Base-by-base conservation (phyloP, 2,888 invertebrate genomes). In the Cerastis leucographa region DNA sequence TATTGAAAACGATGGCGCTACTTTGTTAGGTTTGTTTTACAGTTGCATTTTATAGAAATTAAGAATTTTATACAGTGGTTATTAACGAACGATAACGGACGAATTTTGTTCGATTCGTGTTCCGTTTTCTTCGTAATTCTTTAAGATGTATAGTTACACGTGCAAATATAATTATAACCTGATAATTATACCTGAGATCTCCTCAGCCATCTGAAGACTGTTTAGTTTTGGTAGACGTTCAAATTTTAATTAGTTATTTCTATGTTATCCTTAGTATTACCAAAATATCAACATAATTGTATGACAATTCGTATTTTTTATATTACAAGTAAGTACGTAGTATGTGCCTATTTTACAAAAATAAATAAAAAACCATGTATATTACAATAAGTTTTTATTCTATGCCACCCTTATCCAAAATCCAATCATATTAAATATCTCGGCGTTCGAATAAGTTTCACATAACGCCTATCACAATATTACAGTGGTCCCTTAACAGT, bases 401-500 rank as follows among this genome's bases (percentile, higher is more conserved):
- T 80, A 87, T 85, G 87, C 90, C 89, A 91, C 89, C 93, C 86
- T 89, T 89, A 89, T 89, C 89, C 88, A 86, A 51, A 78, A 77
- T 69, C 66, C 72, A 70, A 75, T 76, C 67, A 70, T 83, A 86
- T 86, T 70, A 85, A 76, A 76, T 85, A 83, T 83, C 35, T 75
- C 80, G 84, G 74, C 83, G 86, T 64, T 82, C 64, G 84, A 65
- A 44, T 64, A 62, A 46, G 40, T 49, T 75, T 64, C 62, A 62
- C 59, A 54, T 11, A 49, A 80, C 80, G 71, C 83, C 71, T 93
- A 92, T 92, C 93, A 93, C 92, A 92, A 90, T 86, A 78, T 80
- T 74, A 87, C 76, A 87, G 84, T 90, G 90, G 90, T 89, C 86
- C 87, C 85, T 69, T 84, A 77, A 7, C 7, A 64, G 76, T 76